Percentiles rank a stretch among this genome's conserved stretches.
Conservation (phyloP, 2,797 vertebrate genomes). For the Eremophila alpestris region DNA sequence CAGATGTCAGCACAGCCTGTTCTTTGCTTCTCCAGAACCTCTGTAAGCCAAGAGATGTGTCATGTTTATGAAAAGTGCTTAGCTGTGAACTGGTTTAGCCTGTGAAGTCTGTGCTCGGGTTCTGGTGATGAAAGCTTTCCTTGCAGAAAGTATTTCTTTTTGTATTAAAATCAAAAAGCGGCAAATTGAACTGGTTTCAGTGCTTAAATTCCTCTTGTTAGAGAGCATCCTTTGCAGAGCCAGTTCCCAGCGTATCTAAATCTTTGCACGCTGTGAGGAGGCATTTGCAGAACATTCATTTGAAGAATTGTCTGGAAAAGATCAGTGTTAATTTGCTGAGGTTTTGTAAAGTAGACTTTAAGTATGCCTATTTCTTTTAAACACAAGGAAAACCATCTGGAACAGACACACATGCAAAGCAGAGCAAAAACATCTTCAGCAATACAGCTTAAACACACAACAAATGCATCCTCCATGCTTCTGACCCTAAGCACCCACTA, state of each 20-base stretch:
- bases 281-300: conserved; percentile 37
- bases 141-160: conserved; percentile 26
- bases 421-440: conserved; percentile 26
- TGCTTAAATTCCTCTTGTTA: conserved; percentile 17
- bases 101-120: background rate
- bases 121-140: conserved; percentile 2
- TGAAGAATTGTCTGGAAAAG: conserved; percentile 42
- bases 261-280: background rate
- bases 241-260: background rate
- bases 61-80: background rate
- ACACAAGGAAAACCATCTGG: background rate
- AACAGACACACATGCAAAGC: background rate
- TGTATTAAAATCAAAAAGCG: conserved; percentile 24
- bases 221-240: background rate
- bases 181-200: conserved; percentile 47
- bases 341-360: conserved; percentile 24
- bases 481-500: background rate
- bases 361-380: conserved; percentile 1
- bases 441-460: conserved; percentile 4
- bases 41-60: background rate
- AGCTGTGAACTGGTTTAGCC: background rate
- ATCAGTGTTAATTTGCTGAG: conserved; percentile 45
- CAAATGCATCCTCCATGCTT: background rate
- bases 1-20: conserved; percentile 77
- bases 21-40: background rate